phyloP scores from a whole-genome alignment of 1,140 invertebrate genomes.

The Drosophila grimshawi region DNA sequence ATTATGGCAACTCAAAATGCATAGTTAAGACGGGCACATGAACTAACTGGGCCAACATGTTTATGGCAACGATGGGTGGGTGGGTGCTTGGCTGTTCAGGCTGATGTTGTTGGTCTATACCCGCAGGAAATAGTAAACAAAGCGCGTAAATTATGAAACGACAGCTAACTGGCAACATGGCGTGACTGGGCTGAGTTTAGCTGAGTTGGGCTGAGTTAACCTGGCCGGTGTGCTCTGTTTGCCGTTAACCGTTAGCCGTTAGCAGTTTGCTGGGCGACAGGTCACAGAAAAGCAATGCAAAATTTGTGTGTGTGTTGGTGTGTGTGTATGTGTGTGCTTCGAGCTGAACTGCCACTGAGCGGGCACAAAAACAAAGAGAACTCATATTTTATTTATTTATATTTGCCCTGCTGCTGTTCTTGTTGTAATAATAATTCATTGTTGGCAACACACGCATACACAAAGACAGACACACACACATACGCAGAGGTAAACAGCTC shows the following conservation, averaged over 20 bases:
- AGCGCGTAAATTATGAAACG: slow-evolving; percentile 81
- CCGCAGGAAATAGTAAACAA: slow-evolving; percentile 79
- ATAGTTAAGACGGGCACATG: slow-evolving; percentile 46
- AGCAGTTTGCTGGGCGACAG: slow-evolving; percentile 30
- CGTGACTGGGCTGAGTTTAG: slow-evolving; percentile 69
- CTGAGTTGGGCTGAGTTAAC: slow-evolving; percentile 54
- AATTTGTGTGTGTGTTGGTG: slow-evolving; percentile 27
- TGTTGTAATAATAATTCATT: slow-evolving; percentile 78
- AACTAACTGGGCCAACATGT: slow-evolving; percentile 61
- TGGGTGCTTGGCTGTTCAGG: neutral
- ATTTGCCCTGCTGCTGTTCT: slow-evolving; percentile 55
- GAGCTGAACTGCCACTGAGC: slow-evolving; percentile 15
- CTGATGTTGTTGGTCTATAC: slow-evolving; percentile 23
- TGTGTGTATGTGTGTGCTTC: slow-evolving; percentile 39
- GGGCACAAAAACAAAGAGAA: slow-evolving; percentile 46
- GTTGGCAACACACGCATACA: slow-evolving; percentile 54
- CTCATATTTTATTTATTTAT: slow-evolving; percentile 81
- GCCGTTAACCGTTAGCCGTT: slow-evolving; percentile 30
- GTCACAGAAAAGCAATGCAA: slow-evolving; percentile 58
- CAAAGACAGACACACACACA: slow-evolving; percentile 19
- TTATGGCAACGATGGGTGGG: neutral
- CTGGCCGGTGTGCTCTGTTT: slow-evolving; percentile 18
- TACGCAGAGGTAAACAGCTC: slow-evolving; percentile 21
- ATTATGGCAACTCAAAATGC: slow-evolving; percentile 60
- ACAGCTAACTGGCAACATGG: slow-evolving; percentile 74